A percentile compares a stretch with the other conserved stretches of the same genome.
Conservation (phyloP, 1,140 invertebrate species). For the Plutomurus gul region DNA sequence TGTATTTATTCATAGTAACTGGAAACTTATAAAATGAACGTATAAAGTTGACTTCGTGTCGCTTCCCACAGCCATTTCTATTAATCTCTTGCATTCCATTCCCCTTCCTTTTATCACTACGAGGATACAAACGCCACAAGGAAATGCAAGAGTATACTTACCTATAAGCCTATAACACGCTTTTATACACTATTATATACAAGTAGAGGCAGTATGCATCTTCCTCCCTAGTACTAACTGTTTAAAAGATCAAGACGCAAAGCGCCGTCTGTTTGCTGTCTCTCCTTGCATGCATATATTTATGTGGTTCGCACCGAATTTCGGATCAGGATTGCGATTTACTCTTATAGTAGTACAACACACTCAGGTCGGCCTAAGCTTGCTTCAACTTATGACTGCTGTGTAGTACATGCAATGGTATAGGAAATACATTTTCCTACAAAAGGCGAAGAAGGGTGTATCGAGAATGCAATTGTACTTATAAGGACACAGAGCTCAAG, state of each 20-base stretch:
- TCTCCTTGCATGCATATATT: not conserved
- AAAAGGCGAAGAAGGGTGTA: no score
- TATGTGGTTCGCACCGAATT: not conserved
- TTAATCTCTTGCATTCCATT: not conserved
- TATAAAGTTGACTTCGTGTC: not conserved
- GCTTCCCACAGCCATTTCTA: not conserved
- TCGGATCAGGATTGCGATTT: not conserved
- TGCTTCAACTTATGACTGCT: not conserved
- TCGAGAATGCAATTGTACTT: no score
- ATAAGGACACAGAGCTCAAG: no score
- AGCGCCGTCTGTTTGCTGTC: not conserved
- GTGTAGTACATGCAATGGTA: no score
- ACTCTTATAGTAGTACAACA: not conserved
- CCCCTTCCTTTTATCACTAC: no score
- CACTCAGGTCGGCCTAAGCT: not conserved
- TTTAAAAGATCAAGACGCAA: not conserved
- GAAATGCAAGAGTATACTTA: no score
- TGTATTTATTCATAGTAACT: constrained; percentile 14
- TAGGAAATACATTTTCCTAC: no score
- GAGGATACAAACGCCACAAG: not conserved
- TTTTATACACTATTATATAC: no score
- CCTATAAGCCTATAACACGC: no score
- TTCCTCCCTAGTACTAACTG: not conserved
- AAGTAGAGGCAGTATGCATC: no score
- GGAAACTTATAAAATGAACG: not conserved